Conservation (phyloP, 1,140 invertebrate genomes). For the Cotesia chilonis region DNA sequence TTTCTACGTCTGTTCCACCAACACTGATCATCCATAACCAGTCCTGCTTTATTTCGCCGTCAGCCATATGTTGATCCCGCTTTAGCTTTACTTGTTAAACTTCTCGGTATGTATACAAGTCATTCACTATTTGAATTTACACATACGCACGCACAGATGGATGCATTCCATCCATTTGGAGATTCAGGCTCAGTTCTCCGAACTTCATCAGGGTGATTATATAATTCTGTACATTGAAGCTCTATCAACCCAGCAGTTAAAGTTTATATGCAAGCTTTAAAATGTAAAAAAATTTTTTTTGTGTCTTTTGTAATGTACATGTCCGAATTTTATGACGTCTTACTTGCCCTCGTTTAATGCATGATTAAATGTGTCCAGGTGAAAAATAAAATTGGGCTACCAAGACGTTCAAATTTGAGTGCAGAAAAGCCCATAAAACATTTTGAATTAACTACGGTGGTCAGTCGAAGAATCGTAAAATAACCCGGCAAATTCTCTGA, state of each 20-base stretch:
- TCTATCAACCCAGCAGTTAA: no score
- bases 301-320: no score
- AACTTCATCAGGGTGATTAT: no score
- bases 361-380: no score
- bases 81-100: neutral
- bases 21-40: neutral
- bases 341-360: no score
- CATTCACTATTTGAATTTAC: neutral
- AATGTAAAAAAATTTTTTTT: no score
- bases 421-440: neutral
- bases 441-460: neutral
- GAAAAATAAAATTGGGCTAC: conserved; percentile 15
- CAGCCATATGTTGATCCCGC: conserved; percentile 50
- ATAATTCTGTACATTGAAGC: no score
- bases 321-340: no score
- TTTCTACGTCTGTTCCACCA: neutral
- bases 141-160: conserved; percentile 38
- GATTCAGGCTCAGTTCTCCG: no score
- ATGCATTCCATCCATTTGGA: no score
- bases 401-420: conserved; percentile 24
- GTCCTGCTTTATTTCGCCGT: conserved; percentile 43
- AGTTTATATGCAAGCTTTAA: no score
- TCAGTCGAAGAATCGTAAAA: neutral
- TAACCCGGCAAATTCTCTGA: neutral
- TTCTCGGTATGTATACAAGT: no score